A percentile compares a stretch with the other conserved stretches of the same genome.
Evolutionary conservation across 2,113 vertebrate species (phyloP).

Genomic region (Formicarius rufipectus): DNA sequence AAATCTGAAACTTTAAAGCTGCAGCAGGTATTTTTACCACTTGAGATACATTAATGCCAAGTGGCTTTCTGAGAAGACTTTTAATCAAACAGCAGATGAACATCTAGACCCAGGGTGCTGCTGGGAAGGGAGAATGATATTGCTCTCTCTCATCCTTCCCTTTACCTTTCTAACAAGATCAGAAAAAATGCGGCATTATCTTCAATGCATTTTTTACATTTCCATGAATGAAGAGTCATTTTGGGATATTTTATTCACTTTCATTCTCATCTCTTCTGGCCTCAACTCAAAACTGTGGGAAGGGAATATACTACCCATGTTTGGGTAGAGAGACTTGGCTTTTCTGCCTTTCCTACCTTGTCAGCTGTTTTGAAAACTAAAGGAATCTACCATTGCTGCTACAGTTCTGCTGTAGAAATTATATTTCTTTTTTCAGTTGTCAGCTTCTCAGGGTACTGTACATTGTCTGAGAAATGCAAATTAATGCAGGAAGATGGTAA

Average conservation of each 20-base stretch:
- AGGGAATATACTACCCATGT: fast-evolving
- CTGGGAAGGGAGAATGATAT: neutral
- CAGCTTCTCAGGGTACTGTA: neutral
- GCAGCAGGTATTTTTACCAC: neutral
- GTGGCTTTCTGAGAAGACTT: neutral
- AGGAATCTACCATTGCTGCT: neutral
- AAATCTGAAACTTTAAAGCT: neutral
- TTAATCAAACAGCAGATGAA: neutral
- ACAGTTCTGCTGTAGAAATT: neutral
- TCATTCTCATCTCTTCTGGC: neutral
- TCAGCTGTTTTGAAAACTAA: neutral
- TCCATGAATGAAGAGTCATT: neutral
- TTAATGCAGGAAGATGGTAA: neutral
- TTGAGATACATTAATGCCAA: neutral
- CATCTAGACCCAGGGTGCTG: neutral
- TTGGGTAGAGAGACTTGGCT: neutral
- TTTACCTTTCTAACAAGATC: neutral
- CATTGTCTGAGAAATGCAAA: neutral
- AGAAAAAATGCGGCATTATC: neutral
- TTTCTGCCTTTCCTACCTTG: neutral
- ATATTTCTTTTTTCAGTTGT: neutral
- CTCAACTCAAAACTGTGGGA: neutral
- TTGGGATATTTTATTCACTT: neutral
- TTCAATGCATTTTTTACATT: neutral
- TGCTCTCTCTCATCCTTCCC: neutral